Percentiles rank a stretch among this genome's conserved stretches.
Evolutionary conservation across 2,888 invertebrate genomes (phyloP).

Genomic region (Temnothorax ravouxi): DNA sequence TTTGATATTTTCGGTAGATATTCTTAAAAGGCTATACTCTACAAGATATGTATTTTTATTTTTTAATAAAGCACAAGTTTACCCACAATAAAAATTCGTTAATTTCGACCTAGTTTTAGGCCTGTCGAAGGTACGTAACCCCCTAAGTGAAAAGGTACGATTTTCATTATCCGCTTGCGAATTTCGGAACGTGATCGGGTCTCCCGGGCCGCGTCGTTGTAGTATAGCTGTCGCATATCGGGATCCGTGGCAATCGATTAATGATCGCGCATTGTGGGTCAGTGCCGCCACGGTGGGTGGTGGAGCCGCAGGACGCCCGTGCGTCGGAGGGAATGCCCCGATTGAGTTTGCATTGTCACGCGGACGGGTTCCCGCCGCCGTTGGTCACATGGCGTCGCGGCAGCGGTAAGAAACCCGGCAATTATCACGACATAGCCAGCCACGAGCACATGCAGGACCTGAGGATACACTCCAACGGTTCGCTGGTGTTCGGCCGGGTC

Average conservation of each 20-base stretch:
- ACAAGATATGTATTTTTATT: no score
- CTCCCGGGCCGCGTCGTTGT: conserved; percentile 38
- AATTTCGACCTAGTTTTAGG: no score
- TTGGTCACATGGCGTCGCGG: conserved; percentile 96
- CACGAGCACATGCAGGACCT: conserved; percentile 84
- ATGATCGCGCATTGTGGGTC: conserved; percentile 69
- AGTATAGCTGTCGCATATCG: conserved; percentile 13
- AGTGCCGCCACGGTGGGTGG: conserved; percentile 96
- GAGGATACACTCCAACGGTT: conserved; percentile 91
- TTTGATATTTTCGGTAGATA: no score
- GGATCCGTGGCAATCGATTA: conserved; percentile 32
- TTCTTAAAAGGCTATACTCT: no score
- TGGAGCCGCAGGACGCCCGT: conserved; percentile 94
- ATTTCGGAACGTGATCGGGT: neutral
- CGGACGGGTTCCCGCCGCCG: conserved; percentile 96
- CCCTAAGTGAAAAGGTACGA: neutral
- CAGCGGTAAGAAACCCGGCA: conserved; percentile 88
- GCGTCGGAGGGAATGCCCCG: conserved; percentile 85
- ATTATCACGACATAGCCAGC: conserved; percentile 83
- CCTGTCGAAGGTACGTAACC: no score
- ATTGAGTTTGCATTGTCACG: conserved; percentile 93
- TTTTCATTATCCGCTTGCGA: neutral
- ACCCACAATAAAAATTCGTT: no score
- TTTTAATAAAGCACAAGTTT: no score
- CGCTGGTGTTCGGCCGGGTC: conserved; percentile 93